Conservation (phyloP, 2,113 vertebrate genomes). For the Podarcis muralis region DNA sequence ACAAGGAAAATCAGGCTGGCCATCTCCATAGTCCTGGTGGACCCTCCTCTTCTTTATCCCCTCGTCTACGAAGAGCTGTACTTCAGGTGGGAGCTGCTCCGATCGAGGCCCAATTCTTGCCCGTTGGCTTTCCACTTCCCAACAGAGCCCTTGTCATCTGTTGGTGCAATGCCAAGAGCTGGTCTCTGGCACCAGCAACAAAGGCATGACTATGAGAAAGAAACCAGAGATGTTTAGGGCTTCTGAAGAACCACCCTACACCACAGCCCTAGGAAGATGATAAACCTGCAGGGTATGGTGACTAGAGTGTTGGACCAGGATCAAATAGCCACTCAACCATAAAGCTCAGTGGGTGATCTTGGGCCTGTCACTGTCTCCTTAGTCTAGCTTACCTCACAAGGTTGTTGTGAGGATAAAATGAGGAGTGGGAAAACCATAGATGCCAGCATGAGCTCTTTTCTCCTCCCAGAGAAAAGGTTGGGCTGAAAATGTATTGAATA, state of each 20-base stretch:
- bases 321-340: no score
- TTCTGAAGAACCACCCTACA: no score
- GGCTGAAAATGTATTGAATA: no score
- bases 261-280: no score
- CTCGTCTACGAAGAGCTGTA: conserved; percentile 82
- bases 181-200: conserved; percentile 91
- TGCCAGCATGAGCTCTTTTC: no score
- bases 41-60: background rate
- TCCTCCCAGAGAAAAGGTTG: no score
- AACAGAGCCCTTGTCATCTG: conserved; percentile 79
- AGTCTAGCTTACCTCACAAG: no score
- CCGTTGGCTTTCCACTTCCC: conserved; percentile 85
- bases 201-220: conserved; percentile 82
- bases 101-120: conserved; percentile 84
- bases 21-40: background rate
- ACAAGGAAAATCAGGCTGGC: background rate
- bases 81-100: conserved; percentile 86
- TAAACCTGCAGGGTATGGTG: background rate
- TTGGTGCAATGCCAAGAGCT: conserved; percentile 69
- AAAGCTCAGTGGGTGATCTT: no score
- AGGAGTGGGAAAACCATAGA: no score
- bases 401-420: no score
- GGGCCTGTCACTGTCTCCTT: no score
- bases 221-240: accelerated
- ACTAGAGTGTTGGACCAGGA: no score